Conservation (phyloP, 2,888 invertebrate genomes). For the Machimus rusticus region DNA sequence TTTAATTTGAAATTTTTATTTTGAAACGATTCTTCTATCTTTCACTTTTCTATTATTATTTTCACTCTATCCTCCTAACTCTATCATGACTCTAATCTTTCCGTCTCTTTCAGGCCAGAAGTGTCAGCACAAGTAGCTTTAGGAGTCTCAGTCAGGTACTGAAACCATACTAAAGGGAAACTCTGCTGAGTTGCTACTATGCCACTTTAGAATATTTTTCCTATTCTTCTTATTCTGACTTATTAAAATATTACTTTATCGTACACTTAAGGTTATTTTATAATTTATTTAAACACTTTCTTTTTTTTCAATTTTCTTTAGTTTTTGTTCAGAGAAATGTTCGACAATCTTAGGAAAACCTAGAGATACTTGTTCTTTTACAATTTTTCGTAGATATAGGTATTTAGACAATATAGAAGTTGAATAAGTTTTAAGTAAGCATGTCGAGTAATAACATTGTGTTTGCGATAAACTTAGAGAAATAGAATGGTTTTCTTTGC, state of each 20-base stretch:
- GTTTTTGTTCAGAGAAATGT: conserved; percentile 41
- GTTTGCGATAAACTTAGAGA: neutral
- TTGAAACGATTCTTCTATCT: neutral
- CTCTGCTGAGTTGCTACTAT: conserved; percentile 8
- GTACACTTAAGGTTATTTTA: neutral
- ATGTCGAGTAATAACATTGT: neutral
- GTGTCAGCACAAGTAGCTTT: conserved; percentile 89
- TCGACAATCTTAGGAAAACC: conserved; percentile 38
- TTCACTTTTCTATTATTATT: conserved; percentile 27
- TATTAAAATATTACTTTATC: conserved; percentile 33
- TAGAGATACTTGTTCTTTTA: conserved; percentile 29
- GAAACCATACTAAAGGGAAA: conserved; percentile 47
- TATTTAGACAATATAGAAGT: neutral
- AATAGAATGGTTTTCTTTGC: conserved; percentile 16
- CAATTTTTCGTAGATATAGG: conserved; percentile 6
- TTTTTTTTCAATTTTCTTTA: conserved; percentile 38
- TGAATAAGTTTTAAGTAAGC: neutral
- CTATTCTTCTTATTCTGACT: neutral
- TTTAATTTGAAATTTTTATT: neutral
- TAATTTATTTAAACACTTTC: conserved; percentile 43
- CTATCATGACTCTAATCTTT: conserved; percentile 53
- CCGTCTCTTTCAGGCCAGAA: conserved; percentile 78
- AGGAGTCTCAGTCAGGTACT: conserved; percentile 87
- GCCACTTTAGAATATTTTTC: conserved; percentile 52
- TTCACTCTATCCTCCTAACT: conserved; percentile 32